Evolutionary conservation across 2,888 invertebrate species (phyloP), one percentile per base, ranked within the genome.

Genomic region (Heliconius ismenius): DNA sequence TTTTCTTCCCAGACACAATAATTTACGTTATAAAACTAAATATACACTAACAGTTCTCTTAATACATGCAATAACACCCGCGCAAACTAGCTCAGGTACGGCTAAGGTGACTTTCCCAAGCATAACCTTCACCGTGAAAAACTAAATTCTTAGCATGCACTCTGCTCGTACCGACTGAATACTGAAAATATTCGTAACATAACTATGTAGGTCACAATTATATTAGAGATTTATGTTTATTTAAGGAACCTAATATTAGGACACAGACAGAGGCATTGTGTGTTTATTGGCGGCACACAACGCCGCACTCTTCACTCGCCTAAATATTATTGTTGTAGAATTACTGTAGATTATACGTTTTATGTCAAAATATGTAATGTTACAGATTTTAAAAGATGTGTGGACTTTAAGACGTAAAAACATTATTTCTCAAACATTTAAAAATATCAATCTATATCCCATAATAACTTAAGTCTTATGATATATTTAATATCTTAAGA

Each of bases 61-160:
- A 58, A 65, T 77, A 64, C 64, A 65, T n/a, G 21, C 64, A 32
- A 32, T 4, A 15, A 65, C 13, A n/a, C 28, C n/a, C n/a, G 32
- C 54, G 28, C 28, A 32, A n/a, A 32, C 15, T 70, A n/a, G 70
- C 58, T 70, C 70, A 70, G 28, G 49, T n/a, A 11, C 54, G 28
- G 54, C 70, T 58, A 58, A 70, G 58, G 70, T 70, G 70, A 70
- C 70, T 70, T 70, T 70, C 54, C 54, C 24, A 36, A 70, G 32
- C 32, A 54, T 70, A n/a, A 70, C 58, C 70, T 58, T 58, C 70
- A 18, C 32, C 58, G 58, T 58, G 32, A 58, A 87, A 74, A 49
- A 74, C 36, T 15, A 15, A 64, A 64, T 49, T 49, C 64, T 49
- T 64, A 63, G n/a, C 65, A 24, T 67, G 67, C 67, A 39, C 39